Base-by-base conservation (phyloP, 2,888 invertebrate genomes). In the Adelphocoris suturalis region DNA sequence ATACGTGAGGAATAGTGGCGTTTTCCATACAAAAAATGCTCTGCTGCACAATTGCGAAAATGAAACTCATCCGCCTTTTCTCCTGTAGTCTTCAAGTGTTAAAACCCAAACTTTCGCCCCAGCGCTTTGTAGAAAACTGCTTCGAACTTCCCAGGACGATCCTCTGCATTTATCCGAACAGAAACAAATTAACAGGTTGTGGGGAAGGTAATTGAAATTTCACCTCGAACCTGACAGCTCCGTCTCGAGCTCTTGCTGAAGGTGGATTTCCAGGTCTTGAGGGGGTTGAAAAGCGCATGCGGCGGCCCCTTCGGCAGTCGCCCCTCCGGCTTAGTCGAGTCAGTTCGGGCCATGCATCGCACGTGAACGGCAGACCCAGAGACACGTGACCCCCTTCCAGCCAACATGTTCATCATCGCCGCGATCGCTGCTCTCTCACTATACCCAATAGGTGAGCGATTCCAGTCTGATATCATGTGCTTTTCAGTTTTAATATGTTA, bases 281-380 rank as follows among this genome's bases (percentile, higher is more conserved):
- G 57, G n/a, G 57, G 57, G n/a, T 16, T 57, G 57, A 68, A 68
- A 68, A 27, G 78, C 78, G 78, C 78, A 78, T 78, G 78, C 78
- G n/a, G 78, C 78, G n/a, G 78, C 37, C 78, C 46, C 14, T 14
- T 46, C 19, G 37, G n/a, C 76, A 27, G 76, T 76, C 16, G 80
- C 16, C 47, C 16, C 16, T 19, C 80, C 14, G 46, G n/a, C 46
- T 0, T 13, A 47, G 46, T n/a, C 27, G 46, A 23, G 27, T 46
- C 86, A 86, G 86, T 86, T 86, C 75, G 86, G 75, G 86, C 86
- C 46, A 86, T 86, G 86, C 37, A 86, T 27, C 86, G 86, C 47
- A 23, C 86, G 86, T 86, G 86, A 86, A 47, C 85, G 28, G 47
- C 27, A 68, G n/a, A 16, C 12, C 75, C 11, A 9, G 16, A 19